phyloP scores from a whole-genome alignment of 2,113 vertebrate species.

The Heliornis fulica region DNA sequence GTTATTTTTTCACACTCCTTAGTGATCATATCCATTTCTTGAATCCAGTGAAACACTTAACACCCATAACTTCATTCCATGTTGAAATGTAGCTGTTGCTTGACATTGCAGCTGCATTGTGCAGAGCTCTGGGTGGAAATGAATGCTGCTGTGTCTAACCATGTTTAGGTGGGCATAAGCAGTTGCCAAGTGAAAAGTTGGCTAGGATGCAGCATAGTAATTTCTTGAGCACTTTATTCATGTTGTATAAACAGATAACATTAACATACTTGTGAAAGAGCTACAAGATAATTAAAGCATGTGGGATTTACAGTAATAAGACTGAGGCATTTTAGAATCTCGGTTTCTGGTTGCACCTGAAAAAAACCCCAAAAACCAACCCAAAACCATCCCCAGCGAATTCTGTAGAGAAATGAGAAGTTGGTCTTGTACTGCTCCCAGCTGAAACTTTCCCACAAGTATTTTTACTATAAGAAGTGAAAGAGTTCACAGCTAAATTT shows the following conservation, averaged over 20 bases:
- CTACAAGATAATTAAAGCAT: constrained; percentile 15
- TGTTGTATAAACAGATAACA: constrained; percentile 45
- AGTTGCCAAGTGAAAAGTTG: constrained; percentile 33
- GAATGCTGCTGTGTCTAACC: background rate
- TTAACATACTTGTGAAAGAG: constrained; percentile 27
- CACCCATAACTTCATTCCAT: background rate
- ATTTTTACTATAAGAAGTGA: constrained; percentile 59
- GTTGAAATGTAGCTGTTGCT: background rate
- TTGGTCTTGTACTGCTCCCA: constrained; percentile 18
- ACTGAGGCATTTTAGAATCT: constrained; percentile 20
- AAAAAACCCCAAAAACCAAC: background rate
- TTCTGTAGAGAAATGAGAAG: constrained; percentile 48
- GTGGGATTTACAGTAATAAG: background rate
- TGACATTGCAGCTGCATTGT: background rate
- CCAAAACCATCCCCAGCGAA: background rate
- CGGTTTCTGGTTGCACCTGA: constrained; percentile 44
- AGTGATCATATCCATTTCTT: background rate
- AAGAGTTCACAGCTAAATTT: constrained; percentile 49
- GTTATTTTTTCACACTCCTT: background rate
- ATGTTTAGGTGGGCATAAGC: constrained; percentile 6
- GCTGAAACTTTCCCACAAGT: constrained; percentile 55
- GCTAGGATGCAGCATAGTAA: background rate
- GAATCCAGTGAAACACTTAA: background rate
- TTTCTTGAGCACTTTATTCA: constrained; percentile 26
- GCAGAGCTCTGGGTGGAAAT: background rate